A percentile compares a stretch with the other conserved stretches of the same genome.
phyloP scores from a whole-genome alignment of 2,888 invertebrate genomes.

The Cheilosia urbana region DNA sequence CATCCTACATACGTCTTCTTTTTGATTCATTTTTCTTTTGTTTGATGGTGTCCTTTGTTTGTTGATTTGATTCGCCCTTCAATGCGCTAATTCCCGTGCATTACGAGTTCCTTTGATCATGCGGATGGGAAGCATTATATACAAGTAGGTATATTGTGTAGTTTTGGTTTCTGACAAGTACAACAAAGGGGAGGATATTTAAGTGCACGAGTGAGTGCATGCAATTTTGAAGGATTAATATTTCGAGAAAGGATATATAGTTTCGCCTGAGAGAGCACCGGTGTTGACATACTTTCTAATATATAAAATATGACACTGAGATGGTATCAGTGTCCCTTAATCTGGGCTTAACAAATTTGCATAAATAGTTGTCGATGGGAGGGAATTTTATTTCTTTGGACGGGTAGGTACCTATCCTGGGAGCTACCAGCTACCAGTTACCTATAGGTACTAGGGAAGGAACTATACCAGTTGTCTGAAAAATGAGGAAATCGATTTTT shows the following conservation, averaged over 20 bases:
- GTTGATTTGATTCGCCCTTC: conserved; percentile 74
- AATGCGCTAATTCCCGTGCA: conserved; percentile 69
- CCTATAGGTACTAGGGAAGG: too few relatives aligned
- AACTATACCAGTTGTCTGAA: too few relatives aligned
- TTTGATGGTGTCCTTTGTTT: conserved; percentile 69
- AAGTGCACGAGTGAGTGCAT: conserved; percentile 57
- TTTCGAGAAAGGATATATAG: conserved; percentile 5
- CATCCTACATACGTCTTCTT: not conserved
- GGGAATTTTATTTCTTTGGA: not conserved
- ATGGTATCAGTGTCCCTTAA: conserved; percentile 41
- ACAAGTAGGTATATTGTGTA: conserved; percentile 1
- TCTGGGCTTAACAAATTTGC: not conserved
- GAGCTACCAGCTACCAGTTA: too few relatives aligned
- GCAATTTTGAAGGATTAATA: conserved; percentile 50
- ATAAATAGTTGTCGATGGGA: not conserved
- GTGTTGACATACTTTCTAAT: conserved; percentile 46
- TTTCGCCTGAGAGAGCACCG: conserved; percentile 31
- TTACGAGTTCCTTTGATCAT: conserved; percentile 62
- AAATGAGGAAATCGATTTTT: too few relatives aligned
- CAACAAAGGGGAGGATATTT: conserved; percentile 35
- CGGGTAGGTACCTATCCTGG: not conserved
- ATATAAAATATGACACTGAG: conserved; percentile 40
- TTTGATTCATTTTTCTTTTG: conserved; percentile 45
- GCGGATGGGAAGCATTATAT: conserved; percentile 1
- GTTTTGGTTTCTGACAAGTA: conserved; percentile 32